Evolutionary conservation across 2,797 vertebrate genomes (phyloP), one percentile per base, ranked within the genome.

Genomic region (Tragelaphus eurycerus): DNA sequence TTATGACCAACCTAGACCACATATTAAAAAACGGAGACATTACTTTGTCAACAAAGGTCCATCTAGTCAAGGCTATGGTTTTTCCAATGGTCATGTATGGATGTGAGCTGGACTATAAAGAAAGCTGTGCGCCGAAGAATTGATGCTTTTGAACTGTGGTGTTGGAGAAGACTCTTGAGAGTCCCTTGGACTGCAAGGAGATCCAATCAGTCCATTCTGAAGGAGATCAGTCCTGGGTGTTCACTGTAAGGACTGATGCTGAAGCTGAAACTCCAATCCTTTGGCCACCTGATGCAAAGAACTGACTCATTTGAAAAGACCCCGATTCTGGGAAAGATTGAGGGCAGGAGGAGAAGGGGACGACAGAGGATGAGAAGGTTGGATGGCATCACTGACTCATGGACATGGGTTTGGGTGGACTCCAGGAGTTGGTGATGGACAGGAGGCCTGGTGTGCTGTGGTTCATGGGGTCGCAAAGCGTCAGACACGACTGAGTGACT

Each of bases 71-170:
- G 64, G 64, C 17, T 67, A 34, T 34, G 64, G n/a, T 64, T 64
- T 64, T 34, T 19, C 16, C 16, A 0, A 7, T 19, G 7, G 64
- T 67, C 17, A 67, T 21, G n/a, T 67, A 67, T 34, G 64, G n/a
- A 67, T 11, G 17, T 67, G 64, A 67, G n/a, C 4, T 21, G 64
- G 64, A 34, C 64, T 34, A 9, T 10, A 21, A 67, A 67, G 62
- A 67, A 67, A 21, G 64, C n/a, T 67, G n/a, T 21, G n/a, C 0
- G 0, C 17, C 4, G 1, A 67, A 11, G n/a, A 34, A 34, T 3
- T 67, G n/a, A 34, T 21, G 17, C n/a, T 34, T 67, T 67, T 67
- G 64, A 34, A 34, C 4, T 34, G 17, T 34, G n/a, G 17, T 10
- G 17, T 21, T 67, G 3, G n/a, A 67, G 64, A 67, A 67, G 64